Conservation (phyloP, 2,797 vertebrate genomes). For the Alosa sapidissima region DNA sequence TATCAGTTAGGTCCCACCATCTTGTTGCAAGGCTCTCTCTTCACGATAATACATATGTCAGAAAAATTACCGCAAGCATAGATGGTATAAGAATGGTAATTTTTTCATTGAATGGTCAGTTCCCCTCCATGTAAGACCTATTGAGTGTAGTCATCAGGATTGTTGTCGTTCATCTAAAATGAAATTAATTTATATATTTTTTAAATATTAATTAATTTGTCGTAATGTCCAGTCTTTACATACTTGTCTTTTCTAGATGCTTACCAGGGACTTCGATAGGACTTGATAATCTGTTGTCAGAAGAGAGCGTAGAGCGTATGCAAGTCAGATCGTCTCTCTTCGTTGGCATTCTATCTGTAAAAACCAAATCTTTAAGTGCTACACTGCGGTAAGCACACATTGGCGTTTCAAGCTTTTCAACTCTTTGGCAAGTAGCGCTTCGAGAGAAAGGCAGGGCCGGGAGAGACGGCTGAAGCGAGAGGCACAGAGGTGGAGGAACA, state of each 20-base stretch:
- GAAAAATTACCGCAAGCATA: neutral
- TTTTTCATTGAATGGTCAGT: neutral
- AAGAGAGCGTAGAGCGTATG: neutral
- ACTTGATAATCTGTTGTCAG: neutral
- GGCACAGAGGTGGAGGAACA: neutral
- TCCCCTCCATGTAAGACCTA: neutral
- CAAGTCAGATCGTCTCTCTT: neutral
- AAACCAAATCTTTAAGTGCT: conserved; percentile 8
- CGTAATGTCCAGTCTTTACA: neutral
- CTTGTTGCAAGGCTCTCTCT: neutral
- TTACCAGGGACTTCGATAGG: neutral
- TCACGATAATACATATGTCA: neutral
- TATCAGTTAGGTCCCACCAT: neutral
- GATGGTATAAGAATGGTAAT: no score
- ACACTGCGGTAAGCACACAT: conserved; percentile 3
- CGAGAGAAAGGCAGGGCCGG: neutral
- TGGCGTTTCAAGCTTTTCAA: neutral
- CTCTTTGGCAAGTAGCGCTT: neutral
- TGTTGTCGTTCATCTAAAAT: neutral
- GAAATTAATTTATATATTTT: neutral
- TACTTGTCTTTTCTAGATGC: neutral
- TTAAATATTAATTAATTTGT: conserved; percentile 1
- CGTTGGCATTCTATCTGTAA: neutral
- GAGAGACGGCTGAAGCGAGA: neutral
- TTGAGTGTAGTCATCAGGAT: neutral